phyloP scores from a whole-genome alignment of 2,113 vertebrate genomes.

The Ptilorrhoa leucosticta region DNA sequence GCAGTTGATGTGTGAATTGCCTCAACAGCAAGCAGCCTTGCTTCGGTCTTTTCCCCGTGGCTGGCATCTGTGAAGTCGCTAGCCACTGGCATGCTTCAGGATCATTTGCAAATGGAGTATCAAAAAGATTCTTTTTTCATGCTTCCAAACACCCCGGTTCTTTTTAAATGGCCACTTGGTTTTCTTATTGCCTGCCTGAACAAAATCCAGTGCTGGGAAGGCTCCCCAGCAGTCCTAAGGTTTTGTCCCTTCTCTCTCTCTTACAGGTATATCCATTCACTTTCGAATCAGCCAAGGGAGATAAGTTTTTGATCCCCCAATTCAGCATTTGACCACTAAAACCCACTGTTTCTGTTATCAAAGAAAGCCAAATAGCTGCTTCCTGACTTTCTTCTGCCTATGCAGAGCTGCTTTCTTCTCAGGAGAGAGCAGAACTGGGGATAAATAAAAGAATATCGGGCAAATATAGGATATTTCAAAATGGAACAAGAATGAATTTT shows the following conservation, averaged over 20 bases:
- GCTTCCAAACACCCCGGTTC: not conserved
- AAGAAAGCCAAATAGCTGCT: not conserved
- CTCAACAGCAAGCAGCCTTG: not conserved
- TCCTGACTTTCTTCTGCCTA: not conserved
- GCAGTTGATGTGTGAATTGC: constrained; percentile 9
- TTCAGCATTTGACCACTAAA: not conserved
- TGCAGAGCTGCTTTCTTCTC: not conserved
- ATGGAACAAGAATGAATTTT: not conserved
- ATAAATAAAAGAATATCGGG: not conserved
- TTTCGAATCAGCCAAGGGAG: not conserved
- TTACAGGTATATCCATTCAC: not conserved
- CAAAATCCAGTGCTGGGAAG: not conserved
- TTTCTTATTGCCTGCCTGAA: not conserved
- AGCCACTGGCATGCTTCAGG: not conserved
- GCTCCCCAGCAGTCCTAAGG: not conserved
- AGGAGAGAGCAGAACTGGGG: not conserved
- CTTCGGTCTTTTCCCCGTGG: rapidly evolving
- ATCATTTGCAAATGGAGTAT: not conserved
- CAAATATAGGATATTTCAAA: not conserved
- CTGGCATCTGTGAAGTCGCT: not conserved
- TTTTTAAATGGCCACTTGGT: not conserved
- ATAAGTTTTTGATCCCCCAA: not conserved
- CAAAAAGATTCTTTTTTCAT: not conserved
- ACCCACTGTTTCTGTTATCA: not conserved
- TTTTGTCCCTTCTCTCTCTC: not conserved